Conservation (phyloP, 2,113 vertebrate genomes). For the Cyanoderma ruficeps region DNA sequence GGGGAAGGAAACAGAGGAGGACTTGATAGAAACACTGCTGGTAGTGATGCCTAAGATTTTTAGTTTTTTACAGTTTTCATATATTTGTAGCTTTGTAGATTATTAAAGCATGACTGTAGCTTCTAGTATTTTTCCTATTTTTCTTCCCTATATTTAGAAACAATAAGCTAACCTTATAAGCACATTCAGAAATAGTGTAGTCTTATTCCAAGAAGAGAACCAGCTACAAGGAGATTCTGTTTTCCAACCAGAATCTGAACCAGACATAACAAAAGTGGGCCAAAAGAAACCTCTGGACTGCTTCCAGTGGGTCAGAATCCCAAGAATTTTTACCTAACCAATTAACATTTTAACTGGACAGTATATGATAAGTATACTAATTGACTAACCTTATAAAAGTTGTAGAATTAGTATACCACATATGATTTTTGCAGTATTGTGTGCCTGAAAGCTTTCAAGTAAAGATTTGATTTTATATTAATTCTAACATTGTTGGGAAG, state of each 20-base stretch:
- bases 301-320: neutral
- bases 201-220: neutral
- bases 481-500: neutral
- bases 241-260: neutral
- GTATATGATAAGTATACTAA: neutral
- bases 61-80: neutral
- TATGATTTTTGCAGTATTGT: neutral
- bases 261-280: neutral
- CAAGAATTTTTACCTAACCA: neutral
- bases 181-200: neutral
- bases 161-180: neutral
- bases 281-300: neutral
- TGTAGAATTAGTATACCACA: neutral
- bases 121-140: neutral
- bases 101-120: neutral
- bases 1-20: neutral
- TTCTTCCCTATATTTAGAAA: neutral
- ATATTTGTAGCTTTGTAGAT: neutral
- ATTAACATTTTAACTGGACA: neutral
- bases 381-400: neutral
- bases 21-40: neutral
- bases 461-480: neutral
- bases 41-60: neutral
- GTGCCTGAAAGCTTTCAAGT: neutral
- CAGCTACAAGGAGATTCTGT: neutral